Conservation (phyloP, 2,113 vertebrate species). For the Dissostichus mawsoni region DNA sequence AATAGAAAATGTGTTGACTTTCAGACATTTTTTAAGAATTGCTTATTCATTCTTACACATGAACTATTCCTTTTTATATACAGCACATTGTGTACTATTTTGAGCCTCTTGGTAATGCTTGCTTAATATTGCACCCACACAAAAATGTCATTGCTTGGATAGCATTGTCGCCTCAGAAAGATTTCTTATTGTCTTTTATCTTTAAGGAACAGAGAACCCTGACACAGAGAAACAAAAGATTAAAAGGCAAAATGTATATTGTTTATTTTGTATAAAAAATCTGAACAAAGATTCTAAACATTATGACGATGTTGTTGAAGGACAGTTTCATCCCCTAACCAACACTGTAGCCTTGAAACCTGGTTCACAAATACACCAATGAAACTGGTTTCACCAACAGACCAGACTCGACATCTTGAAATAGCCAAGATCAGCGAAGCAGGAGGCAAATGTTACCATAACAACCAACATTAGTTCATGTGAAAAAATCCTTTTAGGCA, state of each 20-base stretch:
- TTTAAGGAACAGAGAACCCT: neutral
- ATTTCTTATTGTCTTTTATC: neutral
- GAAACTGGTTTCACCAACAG: neutral
- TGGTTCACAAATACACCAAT: neutral
- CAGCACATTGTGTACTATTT: neutral
- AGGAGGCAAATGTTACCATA: neutral
- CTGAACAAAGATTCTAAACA: neutral
- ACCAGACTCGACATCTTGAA: neutral
- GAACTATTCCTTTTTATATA: neutral
- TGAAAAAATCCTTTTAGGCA: neutral
- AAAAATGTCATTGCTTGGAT: constrained; percentile 9
- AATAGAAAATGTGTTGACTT: neutral
- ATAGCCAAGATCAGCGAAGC: neutral
- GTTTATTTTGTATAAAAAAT: no score
- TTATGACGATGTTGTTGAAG: neutral
- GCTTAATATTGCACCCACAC: constrained; percentile 19
- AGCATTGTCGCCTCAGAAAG: constrained; percentile 5
- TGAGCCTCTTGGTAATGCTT: neutral
- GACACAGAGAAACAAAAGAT: neutral
- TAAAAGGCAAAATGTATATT: neutral
- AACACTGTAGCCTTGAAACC: neutral
- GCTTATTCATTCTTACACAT: neutral
- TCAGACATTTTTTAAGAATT: neutral
- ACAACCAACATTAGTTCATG: neutral
- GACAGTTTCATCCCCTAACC: neutral